A percentile compares a stretch with the other conserved stretches of the same genome.
phyloP scores from a whole-genome alignment of 2,888 invertebrate genomes.

The Ferdinandea cuprea region DNA sequence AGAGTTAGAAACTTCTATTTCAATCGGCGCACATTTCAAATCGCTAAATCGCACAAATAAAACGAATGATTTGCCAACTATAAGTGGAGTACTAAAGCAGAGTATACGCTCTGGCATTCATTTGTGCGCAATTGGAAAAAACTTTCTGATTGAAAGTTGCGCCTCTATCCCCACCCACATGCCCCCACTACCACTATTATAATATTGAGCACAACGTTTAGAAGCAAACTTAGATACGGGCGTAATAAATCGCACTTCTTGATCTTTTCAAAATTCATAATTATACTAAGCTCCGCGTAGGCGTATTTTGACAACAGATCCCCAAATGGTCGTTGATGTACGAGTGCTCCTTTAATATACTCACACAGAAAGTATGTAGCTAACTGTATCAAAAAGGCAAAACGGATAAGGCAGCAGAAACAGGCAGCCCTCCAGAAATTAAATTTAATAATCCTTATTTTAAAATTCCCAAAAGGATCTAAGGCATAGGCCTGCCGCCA shows the following conservation, averaged over 20 bases:
- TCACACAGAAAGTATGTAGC: neutral
- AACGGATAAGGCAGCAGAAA: slow-evolving; percentile 12
- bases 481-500: slow-evolving; percentile 42
- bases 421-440: slow-evolving; percentile 49
- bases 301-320: slow-evolving; percentile 55
- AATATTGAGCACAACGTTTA: neutral
- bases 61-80: slow-evolving; percentile 40
- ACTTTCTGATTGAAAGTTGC: slow-evolving; percentile 43
- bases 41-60: slow-evolving; percentile 21
- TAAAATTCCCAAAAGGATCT: slow-evolving; percentile 59
- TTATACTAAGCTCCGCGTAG: slow-evolving; percentile 51
- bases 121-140: slow-evolving; percentile 56
- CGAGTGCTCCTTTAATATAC: neutral
- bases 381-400: neutral
- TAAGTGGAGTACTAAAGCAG: slow-evolving; percentile 16
- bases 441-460: slow-evolving; percentile 68
- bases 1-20: slow-evolving; percentile 57
- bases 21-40: slow-evolving; percentile 47
- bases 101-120: slow-evolving; percentile 31
- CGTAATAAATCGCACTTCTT: slow-evolving; percentile 61
- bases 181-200: no score
- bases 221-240: slow-evolving; percentile 50
- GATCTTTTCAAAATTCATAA: slow-evolving; percentile 64
- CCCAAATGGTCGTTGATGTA: slow-evolving; percentile 56
- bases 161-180: neutral